These are phyloP conservation scores for Hipparchia semele DNA, from an alignment of 2,888 invertebrate genomes.

Conservation along the genomic window DNA sequence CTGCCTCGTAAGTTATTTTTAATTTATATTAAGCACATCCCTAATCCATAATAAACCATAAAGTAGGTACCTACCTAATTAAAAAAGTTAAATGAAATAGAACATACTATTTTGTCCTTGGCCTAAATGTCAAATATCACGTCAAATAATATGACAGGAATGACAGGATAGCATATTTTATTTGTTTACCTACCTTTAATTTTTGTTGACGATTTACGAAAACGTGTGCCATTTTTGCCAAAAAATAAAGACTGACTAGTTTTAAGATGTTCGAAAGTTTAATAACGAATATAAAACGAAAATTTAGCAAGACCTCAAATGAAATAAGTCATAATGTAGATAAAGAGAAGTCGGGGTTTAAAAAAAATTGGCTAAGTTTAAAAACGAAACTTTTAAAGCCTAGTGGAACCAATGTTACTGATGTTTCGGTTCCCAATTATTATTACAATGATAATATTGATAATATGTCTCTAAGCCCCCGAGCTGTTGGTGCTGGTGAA, in stretches of 20 bases:
- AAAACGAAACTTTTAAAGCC: slow-evolving; percentile 64
- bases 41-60: slow-evolving; percentile 42
- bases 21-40: slow-evolving; percentile 32
- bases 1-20: slow-evolving; percentile 82
- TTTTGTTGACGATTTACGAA: slow-evolving; percentile 40
- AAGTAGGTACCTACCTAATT: slow-evolving; percentile 33
- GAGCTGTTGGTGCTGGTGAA: slow-evolving; percentile 76
- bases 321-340: slow-evolving; percentile 54
- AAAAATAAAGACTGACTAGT: slow-evolving; percentile 73
- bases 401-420: slow-evolving; percentile 51
- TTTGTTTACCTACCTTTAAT: slow-evolving; percentile 49
- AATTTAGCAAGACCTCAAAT: slow-evolving; percentile 66
- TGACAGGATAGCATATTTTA: slow-evolving; percentile 59
- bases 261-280: slow-evolving; percentile 76
- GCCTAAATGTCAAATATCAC: slow-evolving; percentile 68
- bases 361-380: slow-evolving; percentile 63
- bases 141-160: slow-evolving; percentile 54
- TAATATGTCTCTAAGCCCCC: slow-evolving; percentile 75
- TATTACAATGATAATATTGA: slow-evolving; percentile 56
- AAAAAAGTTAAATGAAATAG: slow-evolving; percentile 52
- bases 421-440: slow-evolving; percentile 53
- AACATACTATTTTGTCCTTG: slow-evolving; percentile 64
- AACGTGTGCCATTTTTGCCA: slow-evolving; percentile 52
- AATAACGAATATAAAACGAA: slow-evolving; percentile 70
- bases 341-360: slow-evolving; percentile 62